These are phyloP conservation scores for Cyprichromis sp. DNA, from an alignment of 2,113 vertebrate species.

Conservation along the genomic window DNA sequence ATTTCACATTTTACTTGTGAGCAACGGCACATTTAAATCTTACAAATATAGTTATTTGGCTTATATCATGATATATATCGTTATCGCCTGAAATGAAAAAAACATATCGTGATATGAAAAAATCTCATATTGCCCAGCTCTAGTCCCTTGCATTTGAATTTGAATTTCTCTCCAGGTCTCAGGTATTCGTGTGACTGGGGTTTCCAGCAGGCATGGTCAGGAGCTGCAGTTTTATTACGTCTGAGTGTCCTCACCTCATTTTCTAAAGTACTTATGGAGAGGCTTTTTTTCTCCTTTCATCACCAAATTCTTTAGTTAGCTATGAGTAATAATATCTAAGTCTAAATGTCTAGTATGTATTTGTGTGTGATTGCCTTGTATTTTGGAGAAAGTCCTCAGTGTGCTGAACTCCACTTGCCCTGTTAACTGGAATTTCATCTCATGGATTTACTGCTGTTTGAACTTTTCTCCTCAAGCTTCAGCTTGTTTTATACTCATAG, in stretches of 20 bases:
- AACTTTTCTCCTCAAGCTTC: background rate
- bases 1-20: no score
- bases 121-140: no score
- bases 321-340: background rate
- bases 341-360: background rate
- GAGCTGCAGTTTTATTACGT: background rate
- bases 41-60: no score
- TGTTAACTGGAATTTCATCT: background rate
- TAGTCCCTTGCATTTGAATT: background rate
- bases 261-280: fast-evolving
- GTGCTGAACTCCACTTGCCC: background rate
- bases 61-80: no score
- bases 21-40: no score
- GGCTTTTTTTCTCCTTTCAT: background rate
- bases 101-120: no score
- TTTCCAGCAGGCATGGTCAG: background rate
- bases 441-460: background rate
- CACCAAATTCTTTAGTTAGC: background rate
- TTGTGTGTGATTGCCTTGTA: background rate
- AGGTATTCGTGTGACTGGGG: background rate
- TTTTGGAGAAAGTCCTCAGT: background rate
- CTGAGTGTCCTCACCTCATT: background rate
- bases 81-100: no score
- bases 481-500: background rate
- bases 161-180: background rate